Conservation (phyloP, 2,113 vertebrate species). For the Manacus vitellinus region DNA sequence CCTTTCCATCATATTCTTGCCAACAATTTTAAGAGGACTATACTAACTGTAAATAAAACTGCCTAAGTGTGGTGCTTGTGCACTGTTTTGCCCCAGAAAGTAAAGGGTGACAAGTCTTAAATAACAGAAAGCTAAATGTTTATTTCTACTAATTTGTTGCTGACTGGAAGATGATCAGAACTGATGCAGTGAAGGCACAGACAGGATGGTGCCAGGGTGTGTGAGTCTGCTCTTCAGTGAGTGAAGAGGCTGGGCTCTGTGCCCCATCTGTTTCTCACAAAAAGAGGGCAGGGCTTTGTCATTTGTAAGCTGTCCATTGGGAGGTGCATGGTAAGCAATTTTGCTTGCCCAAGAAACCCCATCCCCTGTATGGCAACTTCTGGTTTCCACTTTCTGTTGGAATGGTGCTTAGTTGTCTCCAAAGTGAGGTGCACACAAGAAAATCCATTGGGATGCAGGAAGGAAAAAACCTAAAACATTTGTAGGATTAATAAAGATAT, state of each 20-base stretch:
- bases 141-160: background rate
- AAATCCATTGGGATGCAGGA: background rate
- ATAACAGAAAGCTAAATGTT: background rate
- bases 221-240: background rate
- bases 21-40: background rate
- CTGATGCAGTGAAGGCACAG: background rate
- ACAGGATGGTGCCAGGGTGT: background rate
- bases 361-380: background rate
- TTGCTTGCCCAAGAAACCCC: background rate
- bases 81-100: background rate
- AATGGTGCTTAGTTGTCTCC: background rate
- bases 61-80: background rate
- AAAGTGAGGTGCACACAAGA: background rate
- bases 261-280: background rate
- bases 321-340: background rate
- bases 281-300: background rate
- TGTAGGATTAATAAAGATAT: background rate
- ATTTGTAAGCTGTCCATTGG: background rate
- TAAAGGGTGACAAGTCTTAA: background rate
- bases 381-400: background rate
- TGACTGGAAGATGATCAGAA: background rate
- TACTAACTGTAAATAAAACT: background rate
- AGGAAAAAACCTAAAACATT: background rate
- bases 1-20: background rate
- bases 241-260: background rate